Evolutionary conservation across 30 jellyfish, hydroid and myxozoan genomes (phyloP).

Genomic region (Aurelia aurita complex sp. Pacific): DNA sequence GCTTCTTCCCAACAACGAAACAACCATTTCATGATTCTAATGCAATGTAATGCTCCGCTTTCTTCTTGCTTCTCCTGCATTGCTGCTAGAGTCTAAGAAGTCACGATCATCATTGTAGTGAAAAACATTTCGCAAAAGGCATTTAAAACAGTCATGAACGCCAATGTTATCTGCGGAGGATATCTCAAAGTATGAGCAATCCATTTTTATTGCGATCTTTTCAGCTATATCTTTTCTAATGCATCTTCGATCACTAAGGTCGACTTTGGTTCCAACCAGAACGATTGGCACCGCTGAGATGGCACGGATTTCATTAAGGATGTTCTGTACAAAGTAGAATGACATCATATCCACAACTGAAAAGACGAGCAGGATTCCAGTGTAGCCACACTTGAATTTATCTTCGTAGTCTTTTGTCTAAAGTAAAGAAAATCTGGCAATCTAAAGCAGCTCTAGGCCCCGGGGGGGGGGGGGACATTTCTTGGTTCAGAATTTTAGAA

Average conservation of each 20-base stretch:
- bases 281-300: conserved; percentile 1
- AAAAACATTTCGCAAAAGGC: conserved; percentile 7
- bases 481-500: too few relatives aligned
- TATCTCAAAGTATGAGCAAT: conserved; percentile 37
- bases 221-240: conserved; percentile 15
- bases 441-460: background rate
- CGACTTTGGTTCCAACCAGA: conserved; percentile 39
- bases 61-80: too few relatives aligned
- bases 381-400: background rate
- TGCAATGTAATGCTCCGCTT: too few relatives aligned
- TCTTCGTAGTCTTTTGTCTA: conserved; percentile 11
- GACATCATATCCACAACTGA: conserved; percentile 44
- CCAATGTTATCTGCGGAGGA: conserved; percentile 48
- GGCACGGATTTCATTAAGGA: conserved; percentile 5
- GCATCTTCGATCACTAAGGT: conserved; percentile 35
- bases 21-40: too few relatives aligned
- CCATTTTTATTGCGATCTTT: conserved; percentile 24
- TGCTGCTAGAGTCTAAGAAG: background rate
- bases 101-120: background rate
- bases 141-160: conserved; percentile 21
- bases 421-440: background rate
- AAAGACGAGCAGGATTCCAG: conserved; percentile 37
- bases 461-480: too few relatives aligned
- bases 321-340: conserved; percentile 22
- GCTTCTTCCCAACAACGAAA: too few relatives aligned